These are phyloP conservation scores for Apis mellifera DNA, from an alignment of 1,140 invertebrate genomes.

Conservation along the genomic window DNA sequence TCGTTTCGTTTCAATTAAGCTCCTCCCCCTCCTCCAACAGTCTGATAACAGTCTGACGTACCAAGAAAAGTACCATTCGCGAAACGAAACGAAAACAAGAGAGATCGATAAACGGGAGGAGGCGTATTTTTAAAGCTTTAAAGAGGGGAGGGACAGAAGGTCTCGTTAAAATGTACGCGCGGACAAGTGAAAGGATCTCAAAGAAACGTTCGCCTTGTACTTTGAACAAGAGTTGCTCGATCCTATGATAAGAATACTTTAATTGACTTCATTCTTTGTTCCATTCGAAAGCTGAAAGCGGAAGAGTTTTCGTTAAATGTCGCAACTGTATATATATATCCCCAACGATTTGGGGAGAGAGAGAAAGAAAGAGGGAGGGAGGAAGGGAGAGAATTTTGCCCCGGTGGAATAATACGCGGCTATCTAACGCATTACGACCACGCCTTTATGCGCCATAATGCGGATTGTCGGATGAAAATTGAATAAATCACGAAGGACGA, in stretches of 20 bases:
- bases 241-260: not conserved
- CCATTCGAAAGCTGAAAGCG: not conserved
- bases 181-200: not conserved
- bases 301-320: not conserved
- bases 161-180: slow-evolving; percentile 15
- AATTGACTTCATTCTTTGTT: not conserved
- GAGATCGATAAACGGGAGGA: not conserved
- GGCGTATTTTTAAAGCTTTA: not conserved
- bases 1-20: slow-evolving; percentile 20
- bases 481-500: not conserved
- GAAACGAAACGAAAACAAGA: not conserved
- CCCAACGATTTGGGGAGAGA: too few relatives aligned
- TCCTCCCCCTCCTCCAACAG: not conserved
- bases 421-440: not conserved
- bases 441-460: not conserved
- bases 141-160: not conserved
- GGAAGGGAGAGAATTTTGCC: not conserved
- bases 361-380: too few relatives aligned
- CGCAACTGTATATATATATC: too few relatives aligned
- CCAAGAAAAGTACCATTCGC: slow-evolving; percentile 5
- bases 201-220: not conserved
- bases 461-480: slow-evolving; percentile 8
- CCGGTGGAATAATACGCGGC: too few relatives aligned
- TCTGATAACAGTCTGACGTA: not conserved
- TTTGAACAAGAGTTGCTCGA: not conserved